A percentile compares a stretch with the other conserved stretches of the same genome.
These are phyloP conservation scores for Empidonax alnorum DNA, from an alignment of 2,113 vertebrate genomes.

Conservation along the genomic window DNA sequence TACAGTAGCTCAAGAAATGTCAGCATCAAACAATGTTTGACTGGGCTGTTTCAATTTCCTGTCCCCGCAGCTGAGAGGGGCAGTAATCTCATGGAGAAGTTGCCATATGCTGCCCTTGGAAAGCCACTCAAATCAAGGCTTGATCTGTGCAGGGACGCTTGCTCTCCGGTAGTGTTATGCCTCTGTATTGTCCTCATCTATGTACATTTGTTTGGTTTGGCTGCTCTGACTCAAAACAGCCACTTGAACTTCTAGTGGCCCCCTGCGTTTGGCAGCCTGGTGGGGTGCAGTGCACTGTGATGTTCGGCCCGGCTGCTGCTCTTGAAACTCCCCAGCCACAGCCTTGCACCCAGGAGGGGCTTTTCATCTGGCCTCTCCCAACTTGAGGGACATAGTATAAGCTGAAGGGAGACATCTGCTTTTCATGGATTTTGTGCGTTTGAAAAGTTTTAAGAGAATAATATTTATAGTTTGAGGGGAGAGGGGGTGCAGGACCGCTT, in stretches of 20 bases:
- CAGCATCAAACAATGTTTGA: not conserved
- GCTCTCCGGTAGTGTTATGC: rapidly evolving
- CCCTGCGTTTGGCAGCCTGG: not conserved
- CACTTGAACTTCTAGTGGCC: not conserved
- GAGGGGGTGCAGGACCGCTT: not conserved
- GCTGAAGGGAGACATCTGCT: not conserved
- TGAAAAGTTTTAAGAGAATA: not conserved
- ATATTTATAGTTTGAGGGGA: not conserved
- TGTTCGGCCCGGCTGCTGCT: not conserved
- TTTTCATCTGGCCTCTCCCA: not conserved
- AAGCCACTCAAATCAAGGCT: not conserved
- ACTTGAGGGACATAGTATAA: not conserved
- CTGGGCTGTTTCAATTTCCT: not conserved
- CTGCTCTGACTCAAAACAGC: not conserved
- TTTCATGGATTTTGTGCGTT: not conserved
- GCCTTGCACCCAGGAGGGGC: not conserved
- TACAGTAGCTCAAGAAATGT: not conserved
- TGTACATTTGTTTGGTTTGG: not conserved
- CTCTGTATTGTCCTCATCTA: not conserved
- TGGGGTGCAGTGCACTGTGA: not conserved
- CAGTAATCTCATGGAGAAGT: not conserved
- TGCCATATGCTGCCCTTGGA: not conserved
- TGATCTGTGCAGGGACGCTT: not conserved
- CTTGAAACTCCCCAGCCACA: not conserved
- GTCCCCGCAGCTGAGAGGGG: not conserved